Evolutionary conservation across 2,888 invertebrate species (phyloP).

Genomic region (Leucozona laternaria): DNA sequence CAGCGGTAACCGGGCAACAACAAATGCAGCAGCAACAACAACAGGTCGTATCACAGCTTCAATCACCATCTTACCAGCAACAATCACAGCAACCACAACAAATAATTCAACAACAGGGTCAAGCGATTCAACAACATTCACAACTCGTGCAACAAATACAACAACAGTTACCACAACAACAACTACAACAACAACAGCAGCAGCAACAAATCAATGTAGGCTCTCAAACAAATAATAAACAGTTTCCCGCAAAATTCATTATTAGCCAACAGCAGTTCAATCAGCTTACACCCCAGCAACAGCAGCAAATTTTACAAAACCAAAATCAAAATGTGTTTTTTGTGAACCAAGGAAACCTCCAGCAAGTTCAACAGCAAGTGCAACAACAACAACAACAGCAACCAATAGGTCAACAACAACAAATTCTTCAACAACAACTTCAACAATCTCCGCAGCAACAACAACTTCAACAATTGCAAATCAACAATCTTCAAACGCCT

Average conservation of each 20-base stretch:
- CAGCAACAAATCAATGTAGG: conserved; percentile 78
- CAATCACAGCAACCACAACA: conserved; percentile 77
- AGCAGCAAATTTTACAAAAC: conserved; percentile 83
- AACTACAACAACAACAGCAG: conserved; percentile 77
- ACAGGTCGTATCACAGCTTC: conserved; percentile 72
- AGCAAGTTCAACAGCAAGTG: conserved; percentile 83
- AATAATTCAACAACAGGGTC: conserved; percentile 77
- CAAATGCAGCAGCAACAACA: conserved; percentile 75
- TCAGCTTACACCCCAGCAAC: conserved; percentile 86
- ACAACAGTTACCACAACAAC: conserved; percentile 76
- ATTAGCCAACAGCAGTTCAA: conserved; percentile 87
- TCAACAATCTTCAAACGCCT: conserved; percentile 74
- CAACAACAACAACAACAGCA: conserved; percentile 85
- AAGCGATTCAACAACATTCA: conserved; percentile 72
- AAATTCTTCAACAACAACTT: conserved; percentile 79
- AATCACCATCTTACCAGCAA: conserved; percentile 74
- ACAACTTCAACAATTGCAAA: conserved; percentile 76
- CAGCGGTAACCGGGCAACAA: conserved; percentile 60
- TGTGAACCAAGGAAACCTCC: conserved; percentile 82
- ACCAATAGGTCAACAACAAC: conserved; percentile 77
- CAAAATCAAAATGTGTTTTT: conserved; percentile 84
- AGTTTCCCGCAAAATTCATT: conserved; percentile 81
- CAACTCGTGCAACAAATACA: conserved; percentile 77
- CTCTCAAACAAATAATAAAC: conserved; percentile 75
- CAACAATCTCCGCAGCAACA: conserved; percentile 80